Evolutionary conservation across 2,888 invertebrate genomes (phyloP), one percentile per base, ranked within the genome.

Genomic region (Dynastes tityus): DNA sequence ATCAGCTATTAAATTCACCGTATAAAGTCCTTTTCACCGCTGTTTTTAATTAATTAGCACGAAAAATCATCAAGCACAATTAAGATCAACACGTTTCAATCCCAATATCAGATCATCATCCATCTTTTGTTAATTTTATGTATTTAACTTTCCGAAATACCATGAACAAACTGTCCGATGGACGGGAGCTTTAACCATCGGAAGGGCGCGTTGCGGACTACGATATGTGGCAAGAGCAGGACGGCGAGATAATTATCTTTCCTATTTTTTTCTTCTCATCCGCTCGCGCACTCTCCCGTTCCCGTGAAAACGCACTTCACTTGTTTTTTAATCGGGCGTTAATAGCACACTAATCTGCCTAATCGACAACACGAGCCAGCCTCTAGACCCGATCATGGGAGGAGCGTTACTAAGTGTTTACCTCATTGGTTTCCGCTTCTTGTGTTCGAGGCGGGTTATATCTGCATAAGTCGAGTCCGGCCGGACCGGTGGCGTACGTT

Each of bases 391-490:
- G 73, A 76, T 73, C 79, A 78, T 82, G 83, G 83, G 84, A 84
- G 84, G 84, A 84, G 84, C 82, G 77, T 79, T 80, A 80, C 78
- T 74, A 71, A 73, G 80, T 82, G 81, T 82, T 83, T 82, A 80
- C 81, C 81, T 83, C 83, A 83, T 83, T 83, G 84, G 84, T 79
- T 81, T 84, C 83, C 80, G 82, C 81, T 83, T 83, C 82, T 80
- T 80, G 80, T 80, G 73, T 71, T 82, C 79, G 80, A 83, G 82
- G 83, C 83, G 84, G 67, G 83, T 82, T 45, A 58, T 63, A 81
- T 81, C 80, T 81, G 77, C 80, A 78, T 78, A 75, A 75, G 51
- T 75, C 75, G 55, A 68, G 53, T 51, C 71, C 29, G 75, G 63
- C 51, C 22, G 68, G 51, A 32, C 63, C 76, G 61, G 73, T 53